phyloP scores from a whole-genome alignment of 2,113 vertebrate species.

The Lampris megalopsis region DNA sequence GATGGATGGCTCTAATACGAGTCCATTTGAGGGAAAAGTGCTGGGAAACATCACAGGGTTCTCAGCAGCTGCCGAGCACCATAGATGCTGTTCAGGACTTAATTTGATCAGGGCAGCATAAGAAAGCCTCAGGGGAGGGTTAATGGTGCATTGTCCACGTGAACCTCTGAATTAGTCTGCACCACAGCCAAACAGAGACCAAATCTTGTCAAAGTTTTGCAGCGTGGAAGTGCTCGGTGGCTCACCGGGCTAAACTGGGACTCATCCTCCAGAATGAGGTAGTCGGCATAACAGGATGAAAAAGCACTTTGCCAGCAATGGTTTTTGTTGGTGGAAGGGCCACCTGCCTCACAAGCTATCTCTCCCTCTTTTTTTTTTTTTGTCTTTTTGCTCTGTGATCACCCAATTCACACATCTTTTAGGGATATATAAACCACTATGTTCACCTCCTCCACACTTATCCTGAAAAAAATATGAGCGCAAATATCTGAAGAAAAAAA shows the following conservation, averaged over 20 bases:
- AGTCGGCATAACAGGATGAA: neutral
- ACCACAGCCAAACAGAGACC: neutral
- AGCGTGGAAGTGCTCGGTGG: neutral
- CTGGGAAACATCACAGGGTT: conserved; percentile 10
- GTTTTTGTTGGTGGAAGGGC: no score
- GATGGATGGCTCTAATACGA: conserved; percentile 50
- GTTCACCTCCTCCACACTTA: no score
- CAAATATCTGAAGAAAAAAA: neutral
- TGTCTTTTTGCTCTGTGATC: conserved; percentile 9
- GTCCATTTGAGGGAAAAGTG: conserved; percentile 23
- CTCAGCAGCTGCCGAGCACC: neutral
- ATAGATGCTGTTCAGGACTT: neutral
- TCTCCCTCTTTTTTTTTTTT: no score
- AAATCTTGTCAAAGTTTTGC: neutral
- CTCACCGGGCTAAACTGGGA: neutral
- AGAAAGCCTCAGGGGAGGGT: neutral
- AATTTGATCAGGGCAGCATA: neutral
- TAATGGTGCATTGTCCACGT: neutral
- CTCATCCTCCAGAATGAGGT: neutral
- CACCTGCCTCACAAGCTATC: no score
- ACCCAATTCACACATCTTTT: conserved; percentile 32
- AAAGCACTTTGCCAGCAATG: neutral
- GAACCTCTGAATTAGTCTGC: neutral
- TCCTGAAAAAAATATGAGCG: no score
- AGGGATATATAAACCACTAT: no score